phyloP scores from a whole-genome alignment of 2,888 invertebrate species.

The Mythimna vitellina region DNA sequence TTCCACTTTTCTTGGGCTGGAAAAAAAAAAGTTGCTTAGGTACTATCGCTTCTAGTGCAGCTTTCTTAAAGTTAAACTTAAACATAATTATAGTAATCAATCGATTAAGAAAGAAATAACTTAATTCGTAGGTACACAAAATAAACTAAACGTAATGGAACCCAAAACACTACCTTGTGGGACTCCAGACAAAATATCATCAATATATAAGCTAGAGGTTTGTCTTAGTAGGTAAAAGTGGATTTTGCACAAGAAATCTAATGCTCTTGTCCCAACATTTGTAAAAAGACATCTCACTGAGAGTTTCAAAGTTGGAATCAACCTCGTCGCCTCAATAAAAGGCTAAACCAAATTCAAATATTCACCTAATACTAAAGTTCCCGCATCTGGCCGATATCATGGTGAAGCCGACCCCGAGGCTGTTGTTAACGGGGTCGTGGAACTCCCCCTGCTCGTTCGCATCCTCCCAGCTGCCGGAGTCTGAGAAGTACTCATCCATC shows the following conservation, averaged over 20 bases:
- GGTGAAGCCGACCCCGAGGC: slow-evolving; percentile 66
- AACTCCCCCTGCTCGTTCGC: slow-evolving; percentile 78
- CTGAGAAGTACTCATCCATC: slow-evolving; percentile 77
- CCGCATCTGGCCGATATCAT: slow-evolving; percentile 78
- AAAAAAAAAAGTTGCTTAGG: slow-evolving; percentile 46
- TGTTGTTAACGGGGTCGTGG: slow-evolving; percentile 79
- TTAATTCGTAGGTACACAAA: too few species aligned
- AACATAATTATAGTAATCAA: too few species aligned
- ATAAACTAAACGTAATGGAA: neutral
- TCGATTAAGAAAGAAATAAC: too few species aligned
- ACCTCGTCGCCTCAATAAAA: neutral
- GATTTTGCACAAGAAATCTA: neutral
- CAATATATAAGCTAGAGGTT: neutral
- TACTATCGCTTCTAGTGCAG: neutral
- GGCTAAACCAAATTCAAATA: neutral
- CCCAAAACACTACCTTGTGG: neutral
- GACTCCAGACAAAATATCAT: neutral
- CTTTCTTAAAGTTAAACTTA: too few species aligned
- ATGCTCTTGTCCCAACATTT: neutral
- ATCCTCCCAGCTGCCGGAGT: slow-evolving; percentile 79
- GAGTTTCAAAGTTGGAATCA: neutral
- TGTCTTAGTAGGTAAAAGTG: neutral
- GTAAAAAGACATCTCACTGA: neutral
- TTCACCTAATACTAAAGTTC: slow-evolving; percentile 82
- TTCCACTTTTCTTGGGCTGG: slow-evolving; percentile 85